A percentile compares a stretch with the other conserved stretches of the same genome.
Evolutionary conservation across 1,140 invertebrate genomes (phyloP).

Genomic region (Caenorhabditis inopinata): DNA sequence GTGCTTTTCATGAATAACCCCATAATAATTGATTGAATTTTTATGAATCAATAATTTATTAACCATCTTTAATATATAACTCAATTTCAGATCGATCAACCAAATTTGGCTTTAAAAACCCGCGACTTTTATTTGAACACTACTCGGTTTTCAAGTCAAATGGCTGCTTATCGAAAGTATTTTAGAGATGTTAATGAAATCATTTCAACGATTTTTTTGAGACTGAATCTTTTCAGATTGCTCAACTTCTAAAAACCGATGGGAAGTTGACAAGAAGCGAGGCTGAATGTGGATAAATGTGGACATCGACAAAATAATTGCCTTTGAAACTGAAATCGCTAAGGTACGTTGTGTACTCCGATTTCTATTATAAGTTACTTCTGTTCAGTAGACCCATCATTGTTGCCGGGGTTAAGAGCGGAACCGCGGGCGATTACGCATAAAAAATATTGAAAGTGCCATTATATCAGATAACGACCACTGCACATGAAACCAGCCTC

Average conservation of each 20-base stretch:
- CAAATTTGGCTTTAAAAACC: constrained; percentile 44
- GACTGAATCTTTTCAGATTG: constrained; percentile 36
- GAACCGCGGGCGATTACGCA: no score
- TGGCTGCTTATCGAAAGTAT: constrained; percentile 50
- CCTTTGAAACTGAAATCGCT: constrained; percentile 50
- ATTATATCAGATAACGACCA: constrained; percentile 48
- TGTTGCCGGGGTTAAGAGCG: no score
- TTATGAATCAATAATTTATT: no score
- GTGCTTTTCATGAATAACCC: no score
- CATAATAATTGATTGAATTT: no score
- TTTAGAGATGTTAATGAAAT: constrained; percentile 13
- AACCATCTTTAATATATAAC: no score
- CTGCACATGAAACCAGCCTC: constrained; percentile 51
- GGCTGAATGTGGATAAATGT: constrained; percentile 19
- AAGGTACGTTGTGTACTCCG: no score
- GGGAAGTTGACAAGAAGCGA: neutral
- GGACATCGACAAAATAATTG: constrained; percentile 47
- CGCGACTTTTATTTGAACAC: constrained; percentile 52
- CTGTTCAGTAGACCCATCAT: no score
- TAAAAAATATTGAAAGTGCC: no score
- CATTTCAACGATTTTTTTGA: no score
- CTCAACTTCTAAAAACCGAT: constrained; percentile 15
- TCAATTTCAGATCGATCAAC: constrained; percentile 48
- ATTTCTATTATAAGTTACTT: no score
- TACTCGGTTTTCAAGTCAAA: constrained; percentile 49